These are phyloP conservation scores for Diaprepes abbreviatus DNA, from an alignment of 2,888 invertebrate species.

Conservation along the genomic window DNA sequence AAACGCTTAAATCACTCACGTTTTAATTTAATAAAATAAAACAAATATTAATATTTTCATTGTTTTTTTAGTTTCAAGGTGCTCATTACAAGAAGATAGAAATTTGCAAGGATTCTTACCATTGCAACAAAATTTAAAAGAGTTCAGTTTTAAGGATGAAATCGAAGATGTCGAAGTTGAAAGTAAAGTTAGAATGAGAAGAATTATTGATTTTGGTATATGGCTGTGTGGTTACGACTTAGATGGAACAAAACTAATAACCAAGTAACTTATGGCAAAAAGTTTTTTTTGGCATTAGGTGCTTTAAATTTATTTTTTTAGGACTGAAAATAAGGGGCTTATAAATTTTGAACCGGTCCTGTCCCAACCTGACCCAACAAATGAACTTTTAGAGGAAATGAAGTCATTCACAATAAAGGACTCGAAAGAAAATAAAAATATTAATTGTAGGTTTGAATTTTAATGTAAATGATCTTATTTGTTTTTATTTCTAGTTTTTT, in stretches of 20 bases:
- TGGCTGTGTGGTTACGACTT: conserved; percentile 69
- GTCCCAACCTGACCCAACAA: conserved; percentile 68
- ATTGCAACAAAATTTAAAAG: conserved; percentile 73
- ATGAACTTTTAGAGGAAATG: conserved; percentile 71
- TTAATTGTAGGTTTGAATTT: conserved; percentile 11
- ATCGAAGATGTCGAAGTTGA: conserved; percentile 65
- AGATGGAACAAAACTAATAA: conserved; percentile 65
- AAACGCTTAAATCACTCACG: too few species aligned
- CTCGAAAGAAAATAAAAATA: conserved; percentile 27
- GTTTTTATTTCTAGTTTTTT: too few species aligned
- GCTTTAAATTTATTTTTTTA: conserved; percentile 47
- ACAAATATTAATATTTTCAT: too few species aligned
- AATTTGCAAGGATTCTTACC: conserved; percentile 86
- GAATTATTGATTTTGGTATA: conserved; percentile 69
- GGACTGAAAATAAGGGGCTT: conserved; percentile 59
- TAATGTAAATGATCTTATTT: conserved; percentile 1
- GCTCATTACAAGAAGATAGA: conserved; percentile 84
- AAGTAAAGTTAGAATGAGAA: conserved; percentile 69
- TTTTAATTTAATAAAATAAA: too few species aligned
- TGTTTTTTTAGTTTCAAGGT: conserved; percentile 70
- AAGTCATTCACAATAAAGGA: conserved; percentile 69
- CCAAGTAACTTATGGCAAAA: conserved; percentile 55
- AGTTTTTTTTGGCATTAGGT: not conserved
- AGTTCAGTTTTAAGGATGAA: conserved; percentile 70
- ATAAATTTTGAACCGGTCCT: conserved; percentile 65